A percentile compares a stretch with the other conserved stretches of the same genome.
Evolutionary conservation across 2,888 invertebrate species (phyloP).

Genomic region (Athalia cordata): DNA sequence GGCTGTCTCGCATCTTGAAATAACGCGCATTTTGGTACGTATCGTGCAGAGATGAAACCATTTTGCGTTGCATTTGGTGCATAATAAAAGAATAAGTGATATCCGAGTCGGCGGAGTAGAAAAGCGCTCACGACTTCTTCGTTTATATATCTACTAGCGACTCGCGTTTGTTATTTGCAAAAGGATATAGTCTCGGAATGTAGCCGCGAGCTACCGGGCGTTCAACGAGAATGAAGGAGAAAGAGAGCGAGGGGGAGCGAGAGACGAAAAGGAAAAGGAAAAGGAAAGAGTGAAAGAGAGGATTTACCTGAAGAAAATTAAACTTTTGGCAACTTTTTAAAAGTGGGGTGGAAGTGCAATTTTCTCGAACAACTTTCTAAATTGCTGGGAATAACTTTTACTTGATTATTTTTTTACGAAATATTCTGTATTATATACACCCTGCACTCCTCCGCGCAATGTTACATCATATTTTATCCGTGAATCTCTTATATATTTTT

Average conservation of each 20-base stretch:
- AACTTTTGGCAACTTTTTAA: constrained; percentile 63
- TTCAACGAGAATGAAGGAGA: constrained; percentile 22
- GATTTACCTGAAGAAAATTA: constrained; percentile 59
- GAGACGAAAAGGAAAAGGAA: constrained; percentile 23
- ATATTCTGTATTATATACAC: constrained; percentile 23
- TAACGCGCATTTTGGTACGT: constrained; percentile 23
- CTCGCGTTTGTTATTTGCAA: constrained; percentile 34
- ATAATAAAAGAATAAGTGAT: constrained; percentile 57
- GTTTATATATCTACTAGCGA: not conserved
- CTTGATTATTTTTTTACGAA: constrained; percentile 37
- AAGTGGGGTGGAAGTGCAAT: constrained; percentile 63
- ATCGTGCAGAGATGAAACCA: constrained; percentile 48
- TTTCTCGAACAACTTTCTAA: constrained; percentile 63
- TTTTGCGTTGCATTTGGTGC: constrained; percentile 51
- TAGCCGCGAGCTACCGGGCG: constrained; percentile 10
- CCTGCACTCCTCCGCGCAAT: not conserved
- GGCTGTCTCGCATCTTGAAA: constrained; percentile 15
- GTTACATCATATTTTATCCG: not conserved
- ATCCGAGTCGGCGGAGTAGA: constrained; percentile 39
- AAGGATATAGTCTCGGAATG: constrained; percentile 4
- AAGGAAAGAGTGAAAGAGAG: constrained; percentile 15
- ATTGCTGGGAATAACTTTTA: constrained; percentile 41
- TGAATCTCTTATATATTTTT: too few species aligned
- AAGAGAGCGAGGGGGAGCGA: constrained; percentile 30
- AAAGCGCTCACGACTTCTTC: constrained; percentile 26